phyloP scores from a whole-genome alignment of 1,140 invertebrate species.

The Calliopsis andreniformis region DNA sequence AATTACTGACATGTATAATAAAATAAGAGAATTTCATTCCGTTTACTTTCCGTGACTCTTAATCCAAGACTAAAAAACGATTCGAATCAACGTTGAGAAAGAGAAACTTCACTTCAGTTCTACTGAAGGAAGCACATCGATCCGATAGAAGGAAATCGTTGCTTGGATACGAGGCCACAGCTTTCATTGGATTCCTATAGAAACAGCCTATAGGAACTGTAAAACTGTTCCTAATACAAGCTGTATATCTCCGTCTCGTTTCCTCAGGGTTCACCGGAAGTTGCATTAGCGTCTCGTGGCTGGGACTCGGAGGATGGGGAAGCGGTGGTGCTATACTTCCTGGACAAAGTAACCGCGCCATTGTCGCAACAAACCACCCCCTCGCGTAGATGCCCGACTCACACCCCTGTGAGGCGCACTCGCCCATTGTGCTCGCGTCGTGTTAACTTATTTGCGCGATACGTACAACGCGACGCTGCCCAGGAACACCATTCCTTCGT shows the following conservation, averaged over 20 bases:
- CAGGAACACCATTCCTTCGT: conserved; percentile 22
- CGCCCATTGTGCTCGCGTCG: conserved; percentile 56
- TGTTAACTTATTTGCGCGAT: conserved; percentile 64
- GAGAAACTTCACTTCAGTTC: too few relatives aligned
- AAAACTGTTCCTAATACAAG: conserved; percentile 39
- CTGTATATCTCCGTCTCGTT: conserved; percentile 37
- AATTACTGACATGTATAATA: too few relatives aligned
- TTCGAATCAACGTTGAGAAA: too few relatives aligned
- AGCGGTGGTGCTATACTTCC: conserved; percentile 59
- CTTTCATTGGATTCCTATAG: background rate
- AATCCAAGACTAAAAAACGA: too few relatives aligned
- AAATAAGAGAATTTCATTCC: too few relatives aligned
- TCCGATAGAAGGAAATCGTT: background rate
- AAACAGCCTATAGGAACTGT: conserved; percentile 39
- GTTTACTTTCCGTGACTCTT: too few relatives aligned
- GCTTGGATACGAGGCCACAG: background rate
- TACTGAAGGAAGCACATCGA: background rate
- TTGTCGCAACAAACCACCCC: conserved; percentile 67
- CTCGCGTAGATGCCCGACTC: background rate
- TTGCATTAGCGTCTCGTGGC: conserved; percentile 68
- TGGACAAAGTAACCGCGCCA: conserved; percentile 70
- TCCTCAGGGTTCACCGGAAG: conserved; percentile 56
- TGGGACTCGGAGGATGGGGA: conserved; percentile 46
- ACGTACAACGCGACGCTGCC: conserved; percentile 20
- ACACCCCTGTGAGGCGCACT: conserved; percentile 1